phyloP scores from a whole-genome alignment of 2,888 invertebrate genomes.

The Plusia festucae region DNA sequence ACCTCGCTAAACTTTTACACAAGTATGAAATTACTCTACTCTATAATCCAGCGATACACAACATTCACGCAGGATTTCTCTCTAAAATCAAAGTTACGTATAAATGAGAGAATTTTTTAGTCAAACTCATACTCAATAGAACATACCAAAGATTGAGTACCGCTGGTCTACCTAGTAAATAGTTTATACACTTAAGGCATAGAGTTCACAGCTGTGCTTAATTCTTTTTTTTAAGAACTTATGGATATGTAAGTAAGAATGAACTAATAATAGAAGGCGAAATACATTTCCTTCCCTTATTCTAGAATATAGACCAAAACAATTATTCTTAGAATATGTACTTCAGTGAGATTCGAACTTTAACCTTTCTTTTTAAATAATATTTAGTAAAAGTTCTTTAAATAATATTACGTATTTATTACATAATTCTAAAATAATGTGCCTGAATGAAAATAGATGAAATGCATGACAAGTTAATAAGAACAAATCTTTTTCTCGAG shows the following conservation, averaged over 20 bases:
- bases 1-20: slow-evolving; percentile 22
- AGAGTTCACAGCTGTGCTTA: slow-evolving; percentile 43
- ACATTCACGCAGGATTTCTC: slow-evolving; percentile 12
- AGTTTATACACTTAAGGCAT: slow-evolving; percentile 34
- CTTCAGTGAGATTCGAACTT: slow-evolving; percentile 49
- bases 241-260: slow-evolving; percentile 30
- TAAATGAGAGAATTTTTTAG: not conserved
- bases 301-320: slow-evolving; percentile 19
- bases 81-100: not conserved
- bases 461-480: slow-evolving; percentile 6
- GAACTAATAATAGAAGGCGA: slow-evolving; percentile 14
- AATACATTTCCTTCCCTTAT: slow-evolving; percentile 16
- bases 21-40: slow-evolving; percentile 15
- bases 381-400: slow-evolving; percentile 27
- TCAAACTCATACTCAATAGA: not conserved
- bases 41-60: slow-evolving; percentile 27
- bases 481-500: not conserved
- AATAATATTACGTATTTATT: slow-evolving; percentile 33
- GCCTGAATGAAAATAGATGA: slow-evolving; percentile 36
- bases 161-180: slow-evolving; percentile 22
- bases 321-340: slow-evolving; percentile 13
- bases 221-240: slow-evolving; percentile 22
- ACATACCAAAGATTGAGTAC: slow-evolving; percentile 12
- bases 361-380: slow-evolving; percentile 29
- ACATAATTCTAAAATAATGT: slow-evolving; percentile 23